Evolutionary conservation across 2,797 vertebrate genomes (phyloP).

Genomic region (Miichthys miiuy): DNA sequence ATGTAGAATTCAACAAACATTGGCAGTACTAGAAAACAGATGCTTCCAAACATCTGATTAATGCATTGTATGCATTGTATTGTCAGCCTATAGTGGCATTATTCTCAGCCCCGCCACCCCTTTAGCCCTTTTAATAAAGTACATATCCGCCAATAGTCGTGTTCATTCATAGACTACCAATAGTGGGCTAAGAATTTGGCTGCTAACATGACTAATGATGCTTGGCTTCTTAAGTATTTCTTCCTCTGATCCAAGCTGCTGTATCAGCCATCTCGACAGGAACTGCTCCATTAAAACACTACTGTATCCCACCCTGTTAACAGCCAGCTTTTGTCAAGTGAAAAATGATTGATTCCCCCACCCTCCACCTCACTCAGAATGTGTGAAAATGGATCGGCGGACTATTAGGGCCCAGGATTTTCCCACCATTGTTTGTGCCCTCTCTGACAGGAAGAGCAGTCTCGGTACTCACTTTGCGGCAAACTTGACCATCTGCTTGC

Average conservation of each 20-base stretch:
- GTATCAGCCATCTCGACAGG: slow-evolving; percentile 78
- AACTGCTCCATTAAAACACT: slow-evolving; percentile 78
- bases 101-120: slow-evolving; percentile 2
- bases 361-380: slow-evolving; percentile 78
- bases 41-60: slow-evolving; percentile 5
- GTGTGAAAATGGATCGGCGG: slow-evolving; percentile 91
- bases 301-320: slow-evolving; percentile 69
- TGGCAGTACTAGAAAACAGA: slow-evolving; percentile 22
- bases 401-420: slow-evolving; percentile 86
- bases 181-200: slow-evolving; percentile 58
- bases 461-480: slow-evolving; percentile 97
- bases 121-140: slow-evolving; percentile 45
- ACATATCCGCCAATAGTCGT: slow-evolving; percentile 33
- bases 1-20: slow-evolving; percentile 22
- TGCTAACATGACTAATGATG: slow-evolving; percentile 71
- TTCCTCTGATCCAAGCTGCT: slow-evolving; percentile 60
- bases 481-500: slow-evolving; percentile 99
- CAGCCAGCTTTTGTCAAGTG: slow-evolving; percentile 76
- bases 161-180: slow-evolving; percentile 52
- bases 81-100: slow-evolving; percentile 3
- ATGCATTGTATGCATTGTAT: neutral
- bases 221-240: slow-evolving; percentile 65
- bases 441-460: slow-evolving; percentile 92
- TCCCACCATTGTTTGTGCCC: slow-evolving; percentile 97
- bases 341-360: slow-evolving; percentile 79